Conservation (phyloP, 2,888 invertebrate species). For the Theristus sp. region DNA sequence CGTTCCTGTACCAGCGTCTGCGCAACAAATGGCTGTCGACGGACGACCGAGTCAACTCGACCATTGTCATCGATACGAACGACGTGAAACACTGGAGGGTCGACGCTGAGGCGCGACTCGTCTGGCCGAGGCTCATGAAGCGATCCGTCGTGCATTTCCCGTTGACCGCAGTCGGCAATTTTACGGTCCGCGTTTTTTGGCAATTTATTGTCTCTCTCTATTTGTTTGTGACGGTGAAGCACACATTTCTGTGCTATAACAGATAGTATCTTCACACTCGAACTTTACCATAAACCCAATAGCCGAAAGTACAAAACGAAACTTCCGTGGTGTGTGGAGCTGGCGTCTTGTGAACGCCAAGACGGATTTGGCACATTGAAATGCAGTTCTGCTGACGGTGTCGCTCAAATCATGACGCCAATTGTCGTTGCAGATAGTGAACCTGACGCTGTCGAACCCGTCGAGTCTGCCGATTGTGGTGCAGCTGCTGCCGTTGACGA, state of each 20-base stretch:
- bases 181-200: conserved; percentile 37
- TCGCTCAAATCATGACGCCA: too few species aligned
- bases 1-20: conserved; percentile 45
- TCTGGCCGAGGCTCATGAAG: conserved; percentile 44
- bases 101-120: conserved; percentile 46
- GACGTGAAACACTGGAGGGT: conserved; percentile 33
- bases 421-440: conserved; percentile 36
- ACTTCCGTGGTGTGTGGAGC: too few species aligned
- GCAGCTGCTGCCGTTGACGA: conserved; percentile 51
- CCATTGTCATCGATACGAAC: background rate
- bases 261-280: too few species aligned
- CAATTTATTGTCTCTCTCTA: too few species aligned
- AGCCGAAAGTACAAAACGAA: too few species aligned
- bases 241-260: too few species aligned
- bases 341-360: too few species aligned
- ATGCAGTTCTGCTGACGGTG: too few species aligned
- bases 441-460: conserved; percentile 54
- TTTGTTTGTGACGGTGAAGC: too few species aligned
- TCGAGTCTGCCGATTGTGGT: conserved; percentile 47
- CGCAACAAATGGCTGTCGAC: conserved; percentile 40
- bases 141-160: conserved; percentile 44
- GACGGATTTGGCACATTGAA: too few species aligned
- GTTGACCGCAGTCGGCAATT: conserved; percentile 52
- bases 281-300: too few species aligned
- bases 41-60: conserved; percentile 10